phyloP scores from a whole-genome alignment of 2,797 vertebrate genomes.

The Propithecus deckenii region DNA sequence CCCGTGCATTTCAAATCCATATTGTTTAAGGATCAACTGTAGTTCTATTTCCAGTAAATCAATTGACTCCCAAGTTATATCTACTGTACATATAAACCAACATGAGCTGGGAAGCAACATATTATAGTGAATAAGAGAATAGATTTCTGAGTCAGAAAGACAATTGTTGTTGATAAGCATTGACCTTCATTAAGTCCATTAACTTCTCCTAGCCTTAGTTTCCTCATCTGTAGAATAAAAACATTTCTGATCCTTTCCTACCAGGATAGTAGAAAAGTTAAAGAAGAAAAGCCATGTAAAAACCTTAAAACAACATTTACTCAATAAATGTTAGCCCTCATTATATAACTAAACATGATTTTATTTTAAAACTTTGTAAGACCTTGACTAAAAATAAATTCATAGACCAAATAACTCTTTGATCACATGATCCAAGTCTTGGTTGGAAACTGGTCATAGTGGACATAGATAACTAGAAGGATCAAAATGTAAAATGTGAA shows the following conservation, averaged over 20 bases:
- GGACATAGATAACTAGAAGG: not conserved
- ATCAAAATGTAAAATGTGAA: not conserved
- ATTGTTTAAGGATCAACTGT: not conserved
- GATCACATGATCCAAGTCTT: not conserved
- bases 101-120: not conserved
- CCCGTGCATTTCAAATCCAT: not conserved
- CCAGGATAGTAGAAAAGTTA: not conserved
- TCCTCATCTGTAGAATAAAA: not conserved
- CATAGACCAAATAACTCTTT: constrained; percentile 7
- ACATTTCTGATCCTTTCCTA: not conserved
- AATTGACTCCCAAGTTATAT: not conserved
- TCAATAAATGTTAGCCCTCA: not conserved
- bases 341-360: not conserved
- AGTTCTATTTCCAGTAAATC: not conserved
- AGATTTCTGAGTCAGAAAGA: constrained; percentile 30
- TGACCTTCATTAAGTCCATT: not conserved
- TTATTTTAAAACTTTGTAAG: not conserved
- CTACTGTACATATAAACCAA: not conserved
- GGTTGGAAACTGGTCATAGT: not conserved
- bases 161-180: not conserved
- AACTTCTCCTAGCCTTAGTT: constrained; percentile 5
- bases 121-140: not conserved
- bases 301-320: not conserved
- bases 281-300: not conserved
- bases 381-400: constrained; percentile 40